phyloP scores from a whole-genome alignment of 2,888 invertebrate genomes.

The Latrodectus elegans region DNA sequence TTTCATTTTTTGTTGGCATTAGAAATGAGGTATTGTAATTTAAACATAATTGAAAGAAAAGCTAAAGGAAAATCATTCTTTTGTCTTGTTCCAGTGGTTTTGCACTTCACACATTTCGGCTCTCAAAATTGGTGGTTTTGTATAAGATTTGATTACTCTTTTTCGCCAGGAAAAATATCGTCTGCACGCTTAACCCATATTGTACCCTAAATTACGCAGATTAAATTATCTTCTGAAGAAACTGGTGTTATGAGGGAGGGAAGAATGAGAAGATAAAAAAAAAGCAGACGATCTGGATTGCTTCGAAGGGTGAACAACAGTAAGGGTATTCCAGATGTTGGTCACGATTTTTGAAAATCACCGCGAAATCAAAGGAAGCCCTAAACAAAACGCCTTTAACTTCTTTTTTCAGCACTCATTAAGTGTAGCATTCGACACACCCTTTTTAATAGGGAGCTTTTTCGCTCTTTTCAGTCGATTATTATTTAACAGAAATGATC shows the following conservation, averaged over 20 bases:
- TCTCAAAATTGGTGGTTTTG: too few relatives aligned
- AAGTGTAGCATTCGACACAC: conserved; percentile 52
- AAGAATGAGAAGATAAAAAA: neutral
- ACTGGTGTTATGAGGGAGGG: neutral
- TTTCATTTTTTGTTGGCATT: too few relatives aligned
- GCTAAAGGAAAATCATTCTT: too few relatives aligned
- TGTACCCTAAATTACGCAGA: conserved; percentile 46
- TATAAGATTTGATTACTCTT: too few relatives aligned
- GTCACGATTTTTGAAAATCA: conserved; percentile 66
- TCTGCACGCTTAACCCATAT: conserved; percentile 51
- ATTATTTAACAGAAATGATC: conserved; percentile 56
- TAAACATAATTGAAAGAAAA: too few relatives aligned
- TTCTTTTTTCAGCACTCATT: conserved; percentile 44
- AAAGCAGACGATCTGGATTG: conserved; percentile 2
- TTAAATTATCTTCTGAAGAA: conserved; percentile 51
- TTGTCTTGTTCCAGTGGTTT: too few relatives aligned
- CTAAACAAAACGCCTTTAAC: conserved; percentile 56
- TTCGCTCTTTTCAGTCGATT: conserved; percentile 5
- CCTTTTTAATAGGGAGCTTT: conserved; percentile 52
- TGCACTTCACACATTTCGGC: too few relatives aligned
- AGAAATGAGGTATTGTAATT: too few relatives aligned
- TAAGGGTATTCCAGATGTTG: conserved; percentile 37
- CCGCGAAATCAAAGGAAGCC: conserved; percentile 41
- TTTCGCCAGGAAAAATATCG: too few relatives aligned
- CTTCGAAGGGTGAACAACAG: neutral